These are phyloP conservation scores for Heliconius eleuchia DNA, from an alignment of 1,140 invertebrate species.

Conservation along the genomic window DNA sequence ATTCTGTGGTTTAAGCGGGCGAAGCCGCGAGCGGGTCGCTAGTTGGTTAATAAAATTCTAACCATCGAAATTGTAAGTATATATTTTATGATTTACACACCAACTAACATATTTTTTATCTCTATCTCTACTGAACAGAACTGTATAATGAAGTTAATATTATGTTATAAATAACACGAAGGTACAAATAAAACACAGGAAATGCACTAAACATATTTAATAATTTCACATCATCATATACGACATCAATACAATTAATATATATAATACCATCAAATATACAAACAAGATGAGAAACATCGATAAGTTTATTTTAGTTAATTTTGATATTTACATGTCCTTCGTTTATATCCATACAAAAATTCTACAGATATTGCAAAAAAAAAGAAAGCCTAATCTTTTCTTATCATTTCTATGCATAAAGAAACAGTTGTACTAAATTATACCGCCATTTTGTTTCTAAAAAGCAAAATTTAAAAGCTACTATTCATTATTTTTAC, in stretches of 20 bases:
- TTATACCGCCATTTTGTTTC: not conserved
- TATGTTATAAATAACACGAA: not conserved
- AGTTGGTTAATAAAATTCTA: too few species aligned
- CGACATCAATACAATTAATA: conserved; percentile 46
- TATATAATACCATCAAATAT: conserved; percentile 53
- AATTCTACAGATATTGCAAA: not conserved
- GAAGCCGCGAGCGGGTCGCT: too few species aligned
- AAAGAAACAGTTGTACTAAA: not conserved
- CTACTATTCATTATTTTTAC: not conserved
- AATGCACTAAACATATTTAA: conserved; percentile 46
- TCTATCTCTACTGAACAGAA: too few species aligned
- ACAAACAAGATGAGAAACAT: conserved; percentile 52
- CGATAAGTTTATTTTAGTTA: not conserved
- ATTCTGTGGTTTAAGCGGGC: too few species aligned
- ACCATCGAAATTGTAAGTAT: too few species aligned
- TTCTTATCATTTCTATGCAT: not conserved
- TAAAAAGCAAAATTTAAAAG: not conserved
- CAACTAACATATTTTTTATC: too few species aligned
- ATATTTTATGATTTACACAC: too few species aligned
- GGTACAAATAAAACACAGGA: conserved; percentile 30
- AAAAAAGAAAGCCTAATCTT: not conserved
- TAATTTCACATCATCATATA: conserved; percentile 46
- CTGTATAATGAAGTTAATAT: too few species aligned
- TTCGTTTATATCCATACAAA: not conserved
- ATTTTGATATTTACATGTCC: conserved; percentile 4